A percentile compares a stretch with the other conserved stretches of the same genome.
phyloP scores from a whole-genome alignment of 2,888 invertebrate species.

The Dasypolia templi region DNA sequence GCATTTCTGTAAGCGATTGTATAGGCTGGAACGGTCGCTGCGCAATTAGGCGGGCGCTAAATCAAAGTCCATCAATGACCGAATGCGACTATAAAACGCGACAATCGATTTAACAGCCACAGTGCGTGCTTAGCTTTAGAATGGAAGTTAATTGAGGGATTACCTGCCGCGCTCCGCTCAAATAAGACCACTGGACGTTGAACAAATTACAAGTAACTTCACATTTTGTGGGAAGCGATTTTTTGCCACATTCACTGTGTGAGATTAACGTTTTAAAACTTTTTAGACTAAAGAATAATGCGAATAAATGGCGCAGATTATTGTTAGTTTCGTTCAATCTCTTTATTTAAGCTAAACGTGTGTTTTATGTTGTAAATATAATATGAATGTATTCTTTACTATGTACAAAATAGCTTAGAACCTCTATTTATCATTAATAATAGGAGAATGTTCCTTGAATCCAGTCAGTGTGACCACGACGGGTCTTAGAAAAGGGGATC shows the following conservation, averaged over 20 bases:
- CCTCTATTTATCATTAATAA: not conserved
- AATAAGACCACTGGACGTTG: constrained; percentile 58
- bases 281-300: constrained; percentile 1
- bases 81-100: constrained; percentile 65
- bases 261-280: constrained; percentile 30
- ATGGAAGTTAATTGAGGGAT: constrained; percentile 70
- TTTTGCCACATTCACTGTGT: constrained; percentile 41
- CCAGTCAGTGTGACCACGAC: not conserved
- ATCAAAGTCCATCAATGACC: constrained; percentile 66
- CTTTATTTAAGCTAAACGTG: constrained; percentile 5
- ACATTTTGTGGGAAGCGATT: constrained; percentile 44
- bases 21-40: constrained; percentile 44
- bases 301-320: constrained; percentile 11
- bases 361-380: constrained; percentile 9
- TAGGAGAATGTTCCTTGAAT: constrained; percentile 20
- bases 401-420: not conserved
- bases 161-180: constrained; percentile 58
- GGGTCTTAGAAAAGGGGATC: constrained; percentile 40
- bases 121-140: constrained; percentile 66
- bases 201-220: constrained; percentile 56
- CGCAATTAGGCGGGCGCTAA: constrained; percentile 66
- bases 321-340: constrained; percentile 24
- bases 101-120: constrained; percentile 70
- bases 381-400: not conserved
- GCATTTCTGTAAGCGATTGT: constrained; percentile 57